Evolutionary conservation across 2,888 invertebrate genomes (phyloP), one percentile per base, ranked within the genome.

Genomic region (Oasisia sp.): DNA sequence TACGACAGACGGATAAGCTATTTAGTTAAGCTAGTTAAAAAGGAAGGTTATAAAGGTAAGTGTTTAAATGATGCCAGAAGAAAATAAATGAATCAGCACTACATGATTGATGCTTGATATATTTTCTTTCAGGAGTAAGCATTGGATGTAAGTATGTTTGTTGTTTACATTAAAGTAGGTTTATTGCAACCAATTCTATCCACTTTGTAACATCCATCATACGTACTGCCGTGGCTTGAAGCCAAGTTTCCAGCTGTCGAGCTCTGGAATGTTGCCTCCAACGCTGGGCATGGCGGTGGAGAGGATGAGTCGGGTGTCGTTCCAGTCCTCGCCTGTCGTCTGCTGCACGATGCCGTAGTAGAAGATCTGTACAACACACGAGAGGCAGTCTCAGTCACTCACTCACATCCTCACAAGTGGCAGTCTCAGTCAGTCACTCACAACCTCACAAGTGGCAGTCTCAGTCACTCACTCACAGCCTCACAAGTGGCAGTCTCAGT

Each of bases 301-400:
- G 91, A 96, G 94, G 56, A 95, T 95, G 89, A 96, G 93, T 90
- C 96, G 95, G 89, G 95, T 95, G 93, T 96, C 95, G 7, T 92
- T 94, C 96, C 96, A 96, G 93, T 96, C 96, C 91, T 97, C 96
- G 0, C 95, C 96, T 32, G 96, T 96, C 91, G 95, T 95, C 94
- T 96, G 96, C 91, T 95, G 95, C 56, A 97, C 96, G 92, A 96
- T 92, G 7, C 96, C 96, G 94, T 96, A 96, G 94, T 96, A 96
- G 92, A 95, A 94, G 38, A 96, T 94, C 95, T 95, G 92, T 2
- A 74, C 90, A 93, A 38, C n/a, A 74, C 32, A 91, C 32, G 27
- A 90, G 32, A 3, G 27, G 44, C 38, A 32, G 14, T 90, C 3
- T 90, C 38, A 90, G 3, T 14, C 32, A 32, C 32, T 32, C 1